Evolutionary conservation across 1,140 invertebrate species (phyloP), one percentile per base, ranked within the genome.

Genomic region (Manduca sexta): DNA sequence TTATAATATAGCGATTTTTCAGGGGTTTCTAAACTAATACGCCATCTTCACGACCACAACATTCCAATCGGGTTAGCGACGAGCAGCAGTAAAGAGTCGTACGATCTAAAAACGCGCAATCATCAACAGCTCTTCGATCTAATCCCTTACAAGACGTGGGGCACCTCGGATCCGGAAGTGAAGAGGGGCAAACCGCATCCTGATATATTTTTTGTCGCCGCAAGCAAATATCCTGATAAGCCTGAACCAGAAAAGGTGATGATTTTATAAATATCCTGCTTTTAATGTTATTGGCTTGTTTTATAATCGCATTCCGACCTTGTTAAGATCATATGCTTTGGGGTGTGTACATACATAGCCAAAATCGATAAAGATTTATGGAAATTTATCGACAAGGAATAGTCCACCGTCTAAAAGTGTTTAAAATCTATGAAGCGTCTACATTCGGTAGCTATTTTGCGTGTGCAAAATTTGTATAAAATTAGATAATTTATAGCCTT

Each of bases 141-240:
- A 43, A 92, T 93, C 53, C 65, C 86, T 43, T 93, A 91, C 63
- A 87, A 90, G 47, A 93, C 94, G 0, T 85, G 88, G 41, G 92
- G 90, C 13, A 89, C 91, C 11, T 90, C 90, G 38, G 93, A 95
- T 71, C 89, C 92, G 2, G 90, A 93, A 50, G 92, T 95, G 0
- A 91, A 90, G 57, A 79, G 86, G 45, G 93, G 93, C 8, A 95
- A 96, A 86, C 94, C 94, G 3, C 84, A 86, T 33, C 94, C 94
- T 0, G 93, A 95, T 69, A 92, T 93, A 61, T 96, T 94, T 77
- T 70, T 93, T 10, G 87, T 94, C 1, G 91, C 91, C 52, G 92
- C 92, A 3, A 78, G 80, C 18, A 86, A 93, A 48, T 95, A 96
- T 79, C 64, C 85, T 7, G 86, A 89, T 50, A 87, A 84, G 46